Percentiles rank a stretch among this genome's conserved stretches.
Evolutionary conservation across 2,113 vertebrate genomes (phyloP).

Genomic region (Rutilus rutilus): DNA sequence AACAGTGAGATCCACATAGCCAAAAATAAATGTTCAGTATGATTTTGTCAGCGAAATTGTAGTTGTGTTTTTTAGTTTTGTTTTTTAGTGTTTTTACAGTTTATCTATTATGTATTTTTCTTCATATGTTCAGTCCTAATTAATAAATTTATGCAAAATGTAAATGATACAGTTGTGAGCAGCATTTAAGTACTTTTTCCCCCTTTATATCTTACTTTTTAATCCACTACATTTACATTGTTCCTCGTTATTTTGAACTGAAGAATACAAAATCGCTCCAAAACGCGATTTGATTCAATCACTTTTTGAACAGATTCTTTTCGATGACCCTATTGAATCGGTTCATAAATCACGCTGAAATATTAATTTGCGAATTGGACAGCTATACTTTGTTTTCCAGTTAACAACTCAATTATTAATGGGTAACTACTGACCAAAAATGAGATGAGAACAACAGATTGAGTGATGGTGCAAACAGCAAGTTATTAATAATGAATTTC

Average conservation of each 20-base stretch:
- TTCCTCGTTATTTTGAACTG: neutral
- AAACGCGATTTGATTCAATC: neutral
- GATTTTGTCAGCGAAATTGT: neutral
- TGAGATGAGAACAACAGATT: neutral
- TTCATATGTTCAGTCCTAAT: neutral
- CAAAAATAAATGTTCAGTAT: neutral
- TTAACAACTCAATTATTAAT: neutral
- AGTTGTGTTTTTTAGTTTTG: neutral
- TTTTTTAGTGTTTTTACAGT: neutral
- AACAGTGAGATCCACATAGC: neutral
- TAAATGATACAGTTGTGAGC: neutral
- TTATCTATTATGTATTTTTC: neutral
- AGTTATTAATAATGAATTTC: neutral
- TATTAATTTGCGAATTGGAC: neutral
- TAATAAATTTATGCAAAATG: neutral
- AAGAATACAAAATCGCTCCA: neutral
- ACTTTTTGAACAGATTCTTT: neutral
- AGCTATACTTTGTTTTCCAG: neutral
- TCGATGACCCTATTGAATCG: neutral
- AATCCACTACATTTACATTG: neutral
- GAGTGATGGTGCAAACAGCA: neutral
- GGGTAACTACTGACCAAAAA: neutral
- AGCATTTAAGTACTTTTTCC: neutral
- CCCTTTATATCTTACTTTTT: neutral
- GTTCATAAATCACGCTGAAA: neutral